phyloP scores from a whole-genome alignment of 23 tunicate species.

The Corella eumyota region DNA sequence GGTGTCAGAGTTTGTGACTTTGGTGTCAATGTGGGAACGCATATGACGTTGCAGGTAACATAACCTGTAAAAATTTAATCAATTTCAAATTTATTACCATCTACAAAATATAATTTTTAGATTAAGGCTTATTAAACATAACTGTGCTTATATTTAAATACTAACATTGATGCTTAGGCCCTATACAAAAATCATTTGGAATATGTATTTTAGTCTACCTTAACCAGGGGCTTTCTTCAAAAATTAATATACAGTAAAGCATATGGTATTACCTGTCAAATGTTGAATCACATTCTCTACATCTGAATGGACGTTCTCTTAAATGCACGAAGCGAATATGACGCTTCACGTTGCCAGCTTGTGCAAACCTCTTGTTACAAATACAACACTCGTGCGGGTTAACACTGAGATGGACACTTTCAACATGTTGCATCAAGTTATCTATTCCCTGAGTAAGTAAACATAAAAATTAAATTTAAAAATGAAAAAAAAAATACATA shows the following conservation, averaged over 20 bases:
- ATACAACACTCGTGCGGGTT: conserved; percentile 84
- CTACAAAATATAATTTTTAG: neutral
- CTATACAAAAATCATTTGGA: too few species aligned
- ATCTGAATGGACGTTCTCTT: conserved; percentile 73
- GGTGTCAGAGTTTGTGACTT: conserved; percentile 16
- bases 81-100: neutral
- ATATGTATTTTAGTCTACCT: too few species aligned
- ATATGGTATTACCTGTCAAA: conserved; percentile 61
- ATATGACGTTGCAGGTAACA: conserved; percentile 91
- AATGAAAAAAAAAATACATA: too few species aligned
- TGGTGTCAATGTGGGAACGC: conserved; percentile 57
- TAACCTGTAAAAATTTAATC: conserved; percentile 19
- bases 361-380: conserved; percentile 81
- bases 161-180: too few species aligned
- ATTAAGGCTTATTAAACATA: too few species aligned
- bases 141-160: too few species aligned
- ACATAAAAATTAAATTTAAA: too few species aligned
- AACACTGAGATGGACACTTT: conserved; percentile 43
- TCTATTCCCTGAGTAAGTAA: conserved; percentile 76
- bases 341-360: conserved; percentile 90
- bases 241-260: neutral
- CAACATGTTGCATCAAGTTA: conserved; percentile 68
- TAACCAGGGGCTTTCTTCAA: too few species aligned
- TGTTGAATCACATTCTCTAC: conserved; percentile 65
- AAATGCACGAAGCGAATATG: conserved; percentile 90